These are phyloP conservation scores for Amphiura filiformis DNA, from an alignment of 35 echinoderm and acorn worm genomes.

Conservation along the genomic window DNA sequence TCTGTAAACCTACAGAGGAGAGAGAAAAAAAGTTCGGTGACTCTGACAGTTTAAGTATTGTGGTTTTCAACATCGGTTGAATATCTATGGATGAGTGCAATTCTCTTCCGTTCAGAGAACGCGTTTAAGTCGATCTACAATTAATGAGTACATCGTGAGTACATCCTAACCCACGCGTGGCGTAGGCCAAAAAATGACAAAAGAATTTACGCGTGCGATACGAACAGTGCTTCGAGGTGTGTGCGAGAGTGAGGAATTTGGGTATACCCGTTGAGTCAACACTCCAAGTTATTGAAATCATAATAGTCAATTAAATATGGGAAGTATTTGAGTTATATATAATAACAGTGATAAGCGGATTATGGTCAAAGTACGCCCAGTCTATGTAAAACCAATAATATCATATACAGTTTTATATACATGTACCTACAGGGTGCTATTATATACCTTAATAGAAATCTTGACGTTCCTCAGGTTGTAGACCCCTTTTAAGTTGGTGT, in stretches of 20 bases:
- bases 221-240: background rate
- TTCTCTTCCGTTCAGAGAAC: background rate
- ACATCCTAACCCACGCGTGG: background rate
- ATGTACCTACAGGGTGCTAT: background rate
- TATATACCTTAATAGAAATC: background rate
- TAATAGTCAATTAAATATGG: background rate
- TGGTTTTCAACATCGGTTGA: background rate
- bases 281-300: background rate
- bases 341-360: background rate
- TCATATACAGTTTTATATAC: background rate
- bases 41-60: background rate
- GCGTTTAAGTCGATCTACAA: too few species aligned
- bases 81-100: background rate
- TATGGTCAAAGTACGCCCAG: conserved; percentile 4
- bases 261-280: background rate
- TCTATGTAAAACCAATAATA: conserved; percentile 8
- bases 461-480: background rate
- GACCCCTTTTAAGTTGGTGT: background rate
- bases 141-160: background rate
- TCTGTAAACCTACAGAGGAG: background rate
- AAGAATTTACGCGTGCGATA: background rate
- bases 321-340: conserved; percentile 1
- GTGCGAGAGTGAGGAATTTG: too few species aligned
- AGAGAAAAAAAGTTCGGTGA: background rate
- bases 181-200: background rate